Base-by-base conservation (phyloP, 2,797 vertebrate species). In the Hapalemur alaotrensis region DNA sequence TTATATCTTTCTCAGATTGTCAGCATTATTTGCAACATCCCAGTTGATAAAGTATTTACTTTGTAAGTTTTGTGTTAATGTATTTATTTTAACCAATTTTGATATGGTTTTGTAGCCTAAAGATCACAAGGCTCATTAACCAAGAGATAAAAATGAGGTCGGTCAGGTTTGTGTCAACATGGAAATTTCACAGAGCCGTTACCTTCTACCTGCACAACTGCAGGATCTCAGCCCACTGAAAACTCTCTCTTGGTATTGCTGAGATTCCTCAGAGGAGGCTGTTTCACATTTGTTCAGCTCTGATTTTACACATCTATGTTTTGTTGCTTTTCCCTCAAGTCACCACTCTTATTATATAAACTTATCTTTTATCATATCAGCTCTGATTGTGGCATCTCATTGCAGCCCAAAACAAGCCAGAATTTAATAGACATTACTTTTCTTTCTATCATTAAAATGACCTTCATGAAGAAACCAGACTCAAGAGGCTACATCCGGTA, bases 1-100 rank as follows among this genome's bases (percentile, higher is more conserved):
- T 95, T 97, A 84, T 96, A 80, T 87, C 43, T 91, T 84, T 88
- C 70, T 91, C 70, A 93, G 61, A 92, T 87, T 95, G 76, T 83
- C 91, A 92, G 80, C 38, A 95, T 91, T 96, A 95, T 92, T 86
- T 90, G 93, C 82, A 81, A 95, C 69, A 65, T 83, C 63, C 43
- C 48, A 89, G 41, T 95, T 93, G 20, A 88, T 82, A 95, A 87
- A 86, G 63, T 87, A 69, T 32, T 87, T 79, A 78, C 48, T 78
- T 93, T 80, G 32, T 52, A 25, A 96, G 13, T 46, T 92, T 89
- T 79, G 17, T n/a, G 7, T 54, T 86, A 89, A 48, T 61, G 75
- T 76, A 90, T 65, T 90, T 91, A 88, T 80, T 84, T 93, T 65
- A 63, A 82, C 2, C 2, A 46, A 46, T 41, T 85, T 90, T 79